phyloP scores from a whole-genome alignment of 1,140 invertebrate genomes.

The Drosophila sulfurigaster region DNA sequence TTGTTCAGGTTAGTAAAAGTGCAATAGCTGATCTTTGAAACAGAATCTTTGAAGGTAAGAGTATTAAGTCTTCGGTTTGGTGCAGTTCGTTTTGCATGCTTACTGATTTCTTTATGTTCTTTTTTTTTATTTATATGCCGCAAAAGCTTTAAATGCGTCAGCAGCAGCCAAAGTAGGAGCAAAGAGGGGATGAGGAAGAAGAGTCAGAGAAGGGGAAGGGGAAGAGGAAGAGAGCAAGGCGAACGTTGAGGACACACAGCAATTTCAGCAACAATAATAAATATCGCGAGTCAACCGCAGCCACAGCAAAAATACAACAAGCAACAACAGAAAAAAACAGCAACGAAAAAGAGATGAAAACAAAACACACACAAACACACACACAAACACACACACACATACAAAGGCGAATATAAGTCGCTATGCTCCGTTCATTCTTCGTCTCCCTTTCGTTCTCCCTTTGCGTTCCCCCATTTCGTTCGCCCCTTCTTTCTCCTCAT shows the following conservation, averaged over 20 bases:
- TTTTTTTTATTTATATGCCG: constrained; percentile 77
- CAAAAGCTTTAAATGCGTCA: constrained; percentile 82
- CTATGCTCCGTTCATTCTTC: background rate
- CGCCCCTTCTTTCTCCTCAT: too few relatives aligned
- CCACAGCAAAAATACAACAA: constrained; percentile 64
- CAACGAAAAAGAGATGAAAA: constrained; percentile 28
- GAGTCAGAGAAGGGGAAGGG: background rate
- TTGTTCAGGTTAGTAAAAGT: too few relatives aligned
- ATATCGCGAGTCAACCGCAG: constrained; percentile 81
- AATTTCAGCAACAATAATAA: constrained; percentile 83
- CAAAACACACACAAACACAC: constrained; percentile 57
- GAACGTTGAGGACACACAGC: constrained; percentile 68
- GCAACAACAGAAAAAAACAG: constrained; percentile 17
- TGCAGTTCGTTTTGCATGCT: background rate
- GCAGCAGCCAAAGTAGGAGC: constrained; percentile 44
- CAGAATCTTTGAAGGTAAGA: background rate
- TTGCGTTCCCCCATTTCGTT: too few relatives aligned
- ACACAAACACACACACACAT: constrained; percentile 25
- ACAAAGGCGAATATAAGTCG: constrained; percentile 66
- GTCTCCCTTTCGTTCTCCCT: background rate
- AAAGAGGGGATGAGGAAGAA: background rate
- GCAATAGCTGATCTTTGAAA: too few relatives aligned
- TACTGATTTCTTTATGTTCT: background rate
- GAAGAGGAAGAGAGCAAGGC: constrained; percentile 3
- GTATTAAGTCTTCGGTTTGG: background rate